Conservation (phyloP, 2,888 invertebrate genomes). For the Odontothrips loti region DNA sequence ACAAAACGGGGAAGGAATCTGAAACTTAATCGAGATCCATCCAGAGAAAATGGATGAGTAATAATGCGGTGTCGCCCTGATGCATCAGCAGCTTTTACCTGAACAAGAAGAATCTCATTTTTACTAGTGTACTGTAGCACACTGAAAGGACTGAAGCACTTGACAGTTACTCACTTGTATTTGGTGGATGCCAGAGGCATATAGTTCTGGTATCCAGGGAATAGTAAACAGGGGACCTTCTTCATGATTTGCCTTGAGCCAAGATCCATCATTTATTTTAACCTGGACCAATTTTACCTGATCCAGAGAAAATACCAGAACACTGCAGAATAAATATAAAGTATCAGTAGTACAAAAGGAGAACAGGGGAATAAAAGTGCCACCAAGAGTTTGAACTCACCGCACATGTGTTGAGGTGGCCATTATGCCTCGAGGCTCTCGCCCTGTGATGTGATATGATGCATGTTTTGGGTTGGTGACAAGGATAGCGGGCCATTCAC, state of each 20-base stretch:
- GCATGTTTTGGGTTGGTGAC: conserved; percentile 90
- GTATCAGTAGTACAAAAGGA: not conserved
- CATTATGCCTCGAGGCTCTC: conserved; percentile 67
- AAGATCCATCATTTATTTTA: conserved; percentile 60
- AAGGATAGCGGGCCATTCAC: conserved; percentile 74
- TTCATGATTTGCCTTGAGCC: conserved; percentile 58
- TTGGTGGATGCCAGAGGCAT: conserved; percentile 60
- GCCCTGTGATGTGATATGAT: conserved; percentile 63
- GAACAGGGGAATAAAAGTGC: not conserved
- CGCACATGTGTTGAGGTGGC: conserved; percentile 70
- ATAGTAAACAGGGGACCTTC: conserved; percentile 68
- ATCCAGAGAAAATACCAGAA: conserved; percentile 71
- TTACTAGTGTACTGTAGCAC: no score
- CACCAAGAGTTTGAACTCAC: conserved; percentile 45
- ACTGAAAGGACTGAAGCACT: not conserved
- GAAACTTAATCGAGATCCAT: conserved; percentile 64
- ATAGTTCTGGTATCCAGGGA: conserved; percentile 67
- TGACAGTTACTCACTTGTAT: conserved; percentile 51
- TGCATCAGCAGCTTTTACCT: conserved; percentile 58
- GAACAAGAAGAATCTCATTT: conserved; percentile 39
- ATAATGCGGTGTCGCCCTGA: conserved; percentile 54
- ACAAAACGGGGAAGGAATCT: conserved; percentile 63
- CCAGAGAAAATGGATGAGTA: conserved; percentile 72
- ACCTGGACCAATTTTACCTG: conserved; percentile 62
- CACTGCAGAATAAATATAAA: conserved; percentile 50